phyloP scores from a whole-genome alignment of 2,113 vertebrate genomes.

The Pelobates fuscus region DNA sequence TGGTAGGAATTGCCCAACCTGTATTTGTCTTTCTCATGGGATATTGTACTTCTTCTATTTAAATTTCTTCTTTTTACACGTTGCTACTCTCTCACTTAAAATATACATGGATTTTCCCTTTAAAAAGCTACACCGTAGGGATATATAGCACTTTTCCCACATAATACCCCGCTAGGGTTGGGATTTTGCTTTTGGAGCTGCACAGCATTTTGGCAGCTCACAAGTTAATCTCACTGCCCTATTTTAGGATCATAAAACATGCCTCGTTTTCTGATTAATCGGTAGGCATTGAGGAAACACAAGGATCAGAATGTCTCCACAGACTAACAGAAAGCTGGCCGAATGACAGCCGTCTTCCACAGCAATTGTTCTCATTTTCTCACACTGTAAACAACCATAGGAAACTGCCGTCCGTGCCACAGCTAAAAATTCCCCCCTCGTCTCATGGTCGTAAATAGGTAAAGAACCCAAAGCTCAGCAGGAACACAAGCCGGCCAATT shows the following conservation, averaged over 20 bases:
- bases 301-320: constrained; percentile 39
- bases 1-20: no score
- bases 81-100: no score
- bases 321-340: constrained; percentile 34
- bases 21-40: no score
- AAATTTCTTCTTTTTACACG: no score
- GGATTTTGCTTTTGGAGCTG: background rate
- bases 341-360: constrained; percentile 37
- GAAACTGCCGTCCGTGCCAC: constrained; percentile 24
- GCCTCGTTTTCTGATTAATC: constrained; percentile 42
- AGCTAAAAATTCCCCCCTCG: constrained; percentile 23
- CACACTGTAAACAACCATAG: constrained; percentile 38
- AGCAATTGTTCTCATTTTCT: constrained; percentile 42
- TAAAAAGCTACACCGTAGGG: no score
- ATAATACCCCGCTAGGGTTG: no score
- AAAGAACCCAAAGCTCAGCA: constrained; percentile 32
- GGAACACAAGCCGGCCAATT: constrained; percentile 28
- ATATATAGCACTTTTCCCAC: no score
- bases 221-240: constrained; percentile 24
- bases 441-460: constrained; percentile 33
- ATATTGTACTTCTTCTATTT: no score
- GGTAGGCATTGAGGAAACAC: constrained; percentile 44
- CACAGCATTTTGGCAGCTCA: background rate
- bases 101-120: no score
- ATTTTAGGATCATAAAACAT: constrained; percentile 24